A percentile compares a stretch with the other conserved stretches of the same genome.
phyloP scores from a whole-genome alignment of 2,113 vertebrate genomes.

The Axis porcinus region DNA sequence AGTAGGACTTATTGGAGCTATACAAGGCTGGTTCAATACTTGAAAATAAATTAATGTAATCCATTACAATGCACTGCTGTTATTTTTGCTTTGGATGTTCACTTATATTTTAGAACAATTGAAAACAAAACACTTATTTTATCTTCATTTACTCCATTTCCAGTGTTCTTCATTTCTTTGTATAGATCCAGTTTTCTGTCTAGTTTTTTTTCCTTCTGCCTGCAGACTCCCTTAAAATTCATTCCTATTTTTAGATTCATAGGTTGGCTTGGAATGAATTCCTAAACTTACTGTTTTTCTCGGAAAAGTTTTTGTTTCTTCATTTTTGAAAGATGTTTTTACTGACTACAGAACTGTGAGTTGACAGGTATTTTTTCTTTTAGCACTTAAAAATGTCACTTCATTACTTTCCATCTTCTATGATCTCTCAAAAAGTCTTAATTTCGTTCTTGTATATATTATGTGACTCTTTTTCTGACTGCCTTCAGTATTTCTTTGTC shows the following conservation, averaged over 20 bases:
- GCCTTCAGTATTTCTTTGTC: neutral
- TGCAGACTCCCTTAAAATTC: neutral
- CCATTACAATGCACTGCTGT: neutral
- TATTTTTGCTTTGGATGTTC: neutral
- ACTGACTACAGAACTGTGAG: neutral
- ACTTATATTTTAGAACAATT: neutral
- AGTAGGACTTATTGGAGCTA: neutral
- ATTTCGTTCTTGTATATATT: neutral
- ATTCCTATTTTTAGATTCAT: neutral
- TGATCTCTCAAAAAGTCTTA: neutral
- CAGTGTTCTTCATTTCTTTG: neutral
- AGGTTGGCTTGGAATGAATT: neutral
- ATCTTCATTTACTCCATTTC: neutral
- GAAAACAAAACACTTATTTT: neutral
- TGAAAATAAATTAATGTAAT: neutral
- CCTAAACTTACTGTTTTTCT: neutral
- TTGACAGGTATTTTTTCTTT: neutral
- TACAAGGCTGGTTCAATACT: neutral
- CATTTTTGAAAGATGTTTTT: conserved; percentile 2
- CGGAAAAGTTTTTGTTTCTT: neutral
- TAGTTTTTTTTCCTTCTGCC: neutral
- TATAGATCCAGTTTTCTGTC: neutral
- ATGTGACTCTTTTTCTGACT: neutral
- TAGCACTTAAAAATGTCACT: neutral
- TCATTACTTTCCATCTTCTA: neutral